These are phyloP conservation scores for Vombatus ursinus DNA, from an alignment of 2,113 vertebrate species.

Conservation along the genomic window DNA sequence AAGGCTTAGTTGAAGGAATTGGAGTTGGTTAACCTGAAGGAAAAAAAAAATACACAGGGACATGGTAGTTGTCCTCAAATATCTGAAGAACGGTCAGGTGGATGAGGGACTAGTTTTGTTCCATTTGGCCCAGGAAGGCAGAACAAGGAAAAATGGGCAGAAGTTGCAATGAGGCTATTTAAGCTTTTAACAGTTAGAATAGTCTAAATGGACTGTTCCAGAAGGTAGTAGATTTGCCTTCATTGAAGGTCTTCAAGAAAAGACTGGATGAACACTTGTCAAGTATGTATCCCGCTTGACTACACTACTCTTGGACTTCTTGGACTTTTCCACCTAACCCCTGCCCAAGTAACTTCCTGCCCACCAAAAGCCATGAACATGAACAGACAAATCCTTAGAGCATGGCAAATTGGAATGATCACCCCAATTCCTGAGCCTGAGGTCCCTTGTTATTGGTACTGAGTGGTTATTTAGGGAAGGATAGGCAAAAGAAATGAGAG, in stretches of 20 bases:
- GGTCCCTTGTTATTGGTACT: too few relatives aligned
- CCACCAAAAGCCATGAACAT: neutral
- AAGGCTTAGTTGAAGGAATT: neutral
- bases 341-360: neutral
- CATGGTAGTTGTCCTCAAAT: neutral
- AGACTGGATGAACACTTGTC: neutral
- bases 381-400: neutral
- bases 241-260: neutral
- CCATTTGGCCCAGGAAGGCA: neutral
- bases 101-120: neutral
- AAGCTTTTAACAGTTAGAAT: neutral
- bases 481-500: too few relatives aligned
- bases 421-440: too few relatives aligned
- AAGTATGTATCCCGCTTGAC: neutral
- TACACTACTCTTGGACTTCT: neutral
- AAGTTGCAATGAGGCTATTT: neutral
- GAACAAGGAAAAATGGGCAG: neutral
- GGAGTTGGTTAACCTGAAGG: neutral
- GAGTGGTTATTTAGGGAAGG: too few relatives aligned
- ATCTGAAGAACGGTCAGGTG: neutral
- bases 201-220: neutral
- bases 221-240: neutral
- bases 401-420: neutral
- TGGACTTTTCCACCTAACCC: neutral
- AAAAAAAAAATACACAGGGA: neutral